Percentiles rank a stretch among this genome's conserved stretches.
These are phyloP conservation scores for Tholera decimalis DNA, from an alignment of 2,888 invertebrate genomes.

Conservation along the genomic window DNA sequence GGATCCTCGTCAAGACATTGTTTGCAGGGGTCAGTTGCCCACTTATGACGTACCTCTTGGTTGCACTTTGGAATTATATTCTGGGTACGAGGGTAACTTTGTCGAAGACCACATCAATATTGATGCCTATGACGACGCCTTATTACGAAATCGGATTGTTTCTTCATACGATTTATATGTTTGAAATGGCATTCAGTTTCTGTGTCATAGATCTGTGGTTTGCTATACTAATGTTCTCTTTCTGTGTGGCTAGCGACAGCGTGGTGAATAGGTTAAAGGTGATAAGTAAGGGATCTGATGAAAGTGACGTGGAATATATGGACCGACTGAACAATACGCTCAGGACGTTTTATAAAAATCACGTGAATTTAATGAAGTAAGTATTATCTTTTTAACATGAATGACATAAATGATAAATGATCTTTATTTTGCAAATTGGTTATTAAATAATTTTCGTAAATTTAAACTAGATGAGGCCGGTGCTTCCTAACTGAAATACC, in stretches of 20 bases:
- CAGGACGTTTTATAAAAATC: constrained; percentile 72
- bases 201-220: constrained; percentile 80
- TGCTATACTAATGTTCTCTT: constrained; percentile 73
- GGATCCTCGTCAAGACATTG: constrained; percentile 63
- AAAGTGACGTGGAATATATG: constrained; percentile 66
- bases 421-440: too few species aligned
- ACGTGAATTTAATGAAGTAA: constrained; percentile 75
- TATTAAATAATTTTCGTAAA: too few species aligned
- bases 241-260: constrained; percentile 73
- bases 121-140: constrained; percentile 81
- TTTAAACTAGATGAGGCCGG: too few species aligned
- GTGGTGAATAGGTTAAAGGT: constrained; percentile 69
- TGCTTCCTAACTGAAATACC: too few species aligned
- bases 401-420: neutral
- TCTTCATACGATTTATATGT: constrained; percentile 75
- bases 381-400: constrained; percentile 44
- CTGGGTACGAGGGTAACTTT: constrained; percentile 73
- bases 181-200: constrained; percentile 70
- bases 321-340: constrained; percentile 71
- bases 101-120: constrained; percentile 75
- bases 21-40: constrained; percentile 69
- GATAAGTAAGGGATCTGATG: constrained; percentile 48
- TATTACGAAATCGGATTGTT: constrained; percentile 78
- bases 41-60: constrained; percentile 67
- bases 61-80: constrained; percentile 74